These are phyloP conservation scores for Tetragonisca angustula DNA, from an alignment of 2,888 invertebrate species.

Conservation along the genomic window DNA sequence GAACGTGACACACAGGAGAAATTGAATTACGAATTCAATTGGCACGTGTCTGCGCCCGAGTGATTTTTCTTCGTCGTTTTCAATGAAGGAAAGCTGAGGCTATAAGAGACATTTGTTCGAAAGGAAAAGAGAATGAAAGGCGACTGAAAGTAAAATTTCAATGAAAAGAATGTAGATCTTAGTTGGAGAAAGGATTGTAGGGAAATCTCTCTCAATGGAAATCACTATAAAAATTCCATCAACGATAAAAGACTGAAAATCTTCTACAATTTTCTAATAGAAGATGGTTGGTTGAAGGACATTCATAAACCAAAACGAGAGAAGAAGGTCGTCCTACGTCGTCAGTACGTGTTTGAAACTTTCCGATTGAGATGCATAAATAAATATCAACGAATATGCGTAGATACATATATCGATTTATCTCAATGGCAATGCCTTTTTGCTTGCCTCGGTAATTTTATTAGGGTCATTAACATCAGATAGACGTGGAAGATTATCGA, in stretches of 20 bases:
- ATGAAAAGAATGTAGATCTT: too few species aligned
- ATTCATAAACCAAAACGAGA: slow-evolving; percentile 69
- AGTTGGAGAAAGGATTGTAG: neutral
- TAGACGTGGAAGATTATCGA: slow-evolving; percentile 63
- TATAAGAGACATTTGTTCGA: too few species aligned
- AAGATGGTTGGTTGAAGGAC: slow-evolving; percentile 42
- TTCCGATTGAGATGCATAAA: slow-evolving; percentile 78
- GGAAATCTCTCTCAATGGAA: neutral
- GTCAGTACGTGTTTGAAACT: slow-evolving; percentile 79
- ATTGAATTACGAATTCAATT: too few species aligned
- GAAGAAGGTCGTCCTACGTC: slow-evolving; percentile 72
- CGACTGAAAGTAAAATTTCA: too few species aligned
- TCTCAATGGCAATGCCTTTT: slow-evolving; percentile 79
- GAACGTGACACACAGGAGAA: too few species aligned
- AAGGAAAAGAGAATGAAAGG: too few species aligned
- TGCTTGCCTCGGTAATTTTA: slow-evolving; percentile 75
- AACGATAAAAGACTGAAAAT: neutral
- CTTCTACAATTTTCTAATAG: neutral
- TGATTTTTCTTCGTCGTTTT: too few species aligned
- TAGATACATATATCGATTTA: slow-evolving; percentile 79
- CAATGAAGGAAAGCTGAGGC: too few species aligned
- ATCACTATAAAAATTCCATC: too few species aligned
- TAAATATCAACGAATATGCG: slow-evolving; percentile 81
- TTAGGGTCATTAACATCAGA: slow-evolving; percentile 81
- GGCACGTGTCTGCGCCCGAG: too few species aligned